Conservation (phyloP, 2,888 invertebrate genomes). For the Leucophora obtusa region DNA sequence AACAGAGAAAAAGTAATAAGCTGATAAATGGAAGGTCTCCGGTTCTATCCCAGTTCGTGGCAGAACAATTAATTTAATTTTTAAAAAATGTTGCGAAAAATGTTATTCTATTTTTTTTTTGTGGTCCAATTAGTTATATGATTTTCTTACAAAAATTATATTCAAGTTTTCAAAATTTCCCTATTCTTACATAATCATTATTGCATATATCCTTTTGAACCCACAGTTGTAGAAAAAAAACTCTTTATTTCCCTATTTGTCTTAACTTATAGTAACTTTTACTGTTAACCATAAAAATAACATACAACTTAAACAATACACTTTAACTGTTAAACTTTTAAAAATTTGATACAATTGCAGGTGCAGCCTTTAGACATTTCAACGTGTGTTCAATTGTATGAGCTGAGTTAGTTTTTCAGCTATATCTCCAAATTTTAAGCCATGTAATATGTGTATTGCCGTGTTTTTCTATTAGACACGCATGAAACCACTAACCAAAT, state of each 20-base stretch:
- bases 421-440: slow-evolving; percentile 31
- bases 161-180: neutral
- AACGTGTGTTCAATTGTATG: slow-evolving; percentile 1
- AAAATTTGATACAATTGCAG: slow-evolving; percentile 63
- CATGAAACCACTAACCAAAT: slow-evolving; percentile 52
- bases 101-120: too few species aligned
- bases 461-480: slow-evolving; percentile 38
- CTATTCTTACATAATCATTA: neutral
- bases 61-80: too few species aligned
- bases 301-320: slow-evolving; percentile 46
- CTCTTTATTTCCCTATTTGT: slow-evolving; percentile 62
- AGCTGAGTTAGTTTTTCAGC: slow-evolving; percentile 28
- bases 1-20: too few species aligned
- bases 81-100: too few species aligned
- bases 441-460: neutral
- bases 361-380: slow-evolving; percentile 62
- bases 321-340: slow-evolving; percentile 63
- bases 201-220: neutral
- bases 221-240: neutral
- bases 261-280: slow-evolving; percentile 59
- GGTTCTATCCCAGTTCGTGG: too few species aligned
- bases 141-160: neutral
- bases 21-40: too few species aligned
- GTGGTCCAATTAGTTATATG: too few species aligned
- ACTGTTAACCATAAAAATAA: slow-evolving; percentile 50